A percentile compares a stretch with the other conserved stretches of the same genome.
These are phyloP conservation scores for Oreohelix idahoensis DNA, from an alignment of 1,140 invertebrate genomes.

Conservation along the genomic window DNA sequence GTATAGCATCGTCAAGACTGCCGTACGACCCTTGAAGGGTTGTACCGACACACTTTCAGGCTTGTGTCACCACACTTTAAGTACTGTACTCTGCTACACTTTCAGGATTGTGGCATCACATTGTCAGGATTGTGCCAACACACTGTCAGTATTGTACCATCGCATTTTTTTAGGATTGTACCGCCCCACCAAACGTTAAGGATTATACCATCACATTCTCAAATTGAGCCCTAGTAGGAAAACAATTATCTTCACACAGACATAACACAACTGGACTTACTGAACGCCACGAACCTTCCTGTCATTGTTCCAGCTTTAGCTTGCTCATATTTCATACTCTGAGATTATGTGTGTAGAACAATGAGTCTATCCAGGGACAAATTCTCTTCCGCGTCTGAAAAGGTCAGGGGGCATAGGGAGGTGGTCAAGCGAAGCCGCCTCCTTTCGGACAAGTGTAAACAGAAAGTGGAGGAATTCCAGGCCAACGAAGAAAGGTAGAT, in stretches of 20 bases:
- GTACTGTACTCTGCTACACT: background rate
- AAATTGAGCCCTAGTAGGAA: too few relatives aligned
- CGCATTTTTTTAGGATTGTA: background rate
- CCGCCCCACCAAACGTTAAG: background rate
- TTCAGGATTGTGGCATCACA: background rate
- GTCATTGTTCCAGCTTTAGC: too few relatives aligned
- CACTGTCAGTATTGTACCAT: background rate
- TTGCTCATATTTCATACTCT: background rate
- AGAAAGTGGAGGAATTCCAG: constrained; percentile 26
- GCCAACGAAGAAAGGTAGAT: constrained; percentile 27
- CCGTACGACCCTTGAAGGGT: too few relatives aligned
- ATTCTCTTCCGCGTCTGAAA: constrained; percentile 26
- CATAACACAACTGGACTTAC: too few relatives aligned
- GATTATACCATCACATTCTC: background rate
- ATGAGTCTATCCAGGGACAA: constrained; percentile 24
- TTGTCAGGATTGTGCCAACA: background rate
- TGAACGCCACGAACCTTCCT: too few relatives aligned
- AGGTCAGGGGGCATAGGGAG: constrained; percentile 11
- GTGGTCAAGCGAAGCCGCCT: background rate
- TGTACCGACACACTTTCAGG: too few relatives aligned
- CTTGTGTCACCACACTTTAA: too few relatives aligned
- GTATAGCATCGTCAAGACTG: too few relatives aligned
- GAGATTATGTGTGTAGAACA: too few relatives aligned
- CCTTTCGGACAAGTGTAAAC: constrained; percentile 15
- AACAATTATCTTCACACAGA: too few relatives aligned